These are phyloP conservation scores for Atherix ibis DNA, from an alignment of 2,888 invertebrate species.

Conservation along the genomic window DNA sequence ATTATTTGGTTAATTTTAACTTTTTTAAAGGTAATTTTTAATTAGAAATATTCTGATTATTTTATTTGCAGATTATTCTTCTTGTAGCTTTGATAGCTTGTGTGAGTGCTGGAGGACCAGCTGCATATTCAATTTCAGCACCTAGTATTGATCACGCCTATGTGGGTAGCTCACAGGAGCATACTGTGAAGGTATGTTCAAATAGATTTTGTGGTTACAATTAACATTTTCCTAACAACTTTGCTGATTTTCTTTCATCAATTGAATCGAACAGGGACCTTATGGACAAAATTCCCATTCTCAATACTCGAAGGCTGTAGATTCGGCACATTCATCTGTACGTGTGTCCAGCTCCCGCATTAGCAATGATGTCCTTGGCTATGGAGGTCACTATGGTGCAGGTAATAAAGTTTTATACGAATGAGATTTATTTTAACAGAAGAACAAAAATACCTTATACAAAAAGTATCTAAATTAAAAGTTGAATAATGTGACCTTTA, in stretches of 20 bases:
- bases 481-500: background rate
- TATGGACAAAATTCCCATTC: slow-evolving; percentile 32
- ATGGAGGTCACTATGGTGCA: slow-evolving; percentile 9
- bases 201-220: background rate
- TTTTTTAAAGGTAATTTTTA: background rate
- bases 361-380: slow-evolving; percentile 26
- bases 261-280: slow-evolving; percentile 19
- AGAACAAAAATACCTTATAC: too few species aligned
- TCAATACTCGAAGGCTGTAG: slow-evolving; percentile 30
- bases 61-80: slow-evolving; percentile 20
- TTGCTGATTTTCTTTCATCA: background rate
- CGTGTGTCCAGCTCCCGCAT: slow-evolving; percentile 30
- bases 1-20: too few species aligned
- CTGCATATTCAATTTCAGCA: slow-evolving; percentile 29
- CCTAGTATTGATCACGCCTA: slow-evolving; percentile 30
- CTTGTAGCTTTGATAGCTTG: slow-evolving; percentile 25
- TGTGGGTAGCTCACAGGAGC: slow-evolving; percentile 30
- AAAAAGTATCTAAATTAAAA: too few species aligned
- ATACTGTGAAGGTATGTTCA: slow-evolving; percentile 24
- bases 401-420: background rate
- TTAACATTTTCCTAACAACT: background rate
- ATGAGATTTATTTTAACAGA: too few species aligned
- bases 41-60: background rate
- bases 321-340: slow-evolving; percentile 31
- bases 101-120: slow-evolving; percentile 30